A percentile compares a stretch with the other conserved stretches of the same genome.
Conservation (phyloP, 2,797 vertebrate species). For the Oceanodroma leucorhoa region DNA sequence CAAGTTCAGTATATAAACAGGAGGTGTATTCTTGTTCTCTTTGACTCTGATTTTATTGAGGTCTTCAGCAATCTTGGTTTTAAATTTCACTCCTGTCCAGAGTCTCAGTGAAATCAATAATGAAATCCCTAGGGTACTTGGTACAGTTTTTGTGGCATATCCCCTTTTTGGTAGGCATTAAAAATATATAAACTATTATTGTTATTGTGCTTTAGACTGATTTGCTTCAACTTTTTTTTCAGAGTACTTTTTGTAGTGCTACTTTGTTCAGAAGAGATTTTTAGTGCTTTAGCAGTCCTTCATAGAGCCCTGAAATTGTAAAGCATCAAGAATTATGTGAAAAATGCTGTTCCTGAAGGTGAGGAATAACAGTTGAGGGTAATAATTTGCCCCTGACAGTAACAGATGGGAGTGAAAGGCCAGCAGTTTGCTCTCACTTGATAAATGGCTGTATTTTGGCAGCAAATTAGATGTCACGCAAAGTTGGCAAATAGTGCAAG, state of each 20-base stretch:
- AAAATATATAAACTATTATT: background rate
- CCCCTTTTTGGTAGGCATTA: background rate
- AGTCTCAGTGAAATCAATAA: background rate
- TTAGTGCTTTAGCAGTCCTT: background rate
- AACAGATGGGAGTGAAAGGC: slow-evolving; percentile 24
- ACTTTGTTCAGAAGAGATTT: background rate
- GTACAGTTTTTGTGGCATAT: background rate
- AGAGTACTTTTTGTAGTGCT: background rate
- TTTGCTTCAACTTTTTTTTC: background rate
- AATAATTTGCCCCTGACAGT: background rate
- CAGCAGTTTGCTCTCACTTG: slow-evolving; percentile 32
- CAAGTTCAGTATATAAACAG: background rate
- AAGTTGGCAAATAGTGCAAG: slow-evolving; percentile 28
- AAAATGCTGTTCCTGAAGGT: background rate
- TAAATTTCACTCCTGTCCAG: background rate
- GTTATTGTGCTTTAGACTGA: background rate
- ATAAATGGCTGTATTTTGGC: slow-evolving; percentile 63
- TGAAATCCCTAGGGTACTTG: background rate
- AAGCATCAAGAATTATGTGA: background rate
- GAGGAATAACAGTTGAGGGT: background rate
- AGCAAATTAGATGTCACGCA: slow-evolving; percentile 45
- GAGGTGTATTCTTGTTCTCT: background rate
- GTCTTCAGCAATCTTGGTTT: background rate
- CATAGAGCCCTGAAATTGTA: background rate
- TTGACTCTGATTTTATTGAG: background rate